Base-by-base conservation (phyloP, 2,888 invertebrate genomes). In the Pollenia labialis region DNA sequence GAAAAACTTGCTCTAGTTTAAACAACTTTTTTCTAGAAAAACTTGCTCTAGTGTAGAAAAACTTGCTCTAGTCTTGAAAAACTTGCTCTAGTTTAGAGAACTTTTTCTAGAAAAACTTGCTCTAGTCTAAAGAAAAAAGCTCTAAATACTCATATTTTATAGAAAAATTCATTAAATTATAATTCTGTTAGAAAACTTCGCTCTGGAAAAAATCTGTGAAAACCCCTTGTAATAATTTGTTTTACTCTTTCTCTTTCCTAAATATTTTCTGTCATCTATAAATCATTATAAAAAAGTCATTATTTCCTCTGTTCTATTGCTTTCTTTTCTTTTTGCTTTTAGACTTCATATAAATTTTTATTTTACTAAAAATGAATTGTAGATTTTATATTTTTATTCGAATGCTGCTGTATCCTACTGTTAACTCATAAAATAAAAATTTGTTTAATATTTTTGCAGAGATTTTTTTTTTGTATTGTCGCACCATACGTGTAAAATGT, bases 231-330 rank as follows among this genome's bases (percentile, higher is more conserved):
- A 32, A 32, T 32, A 32, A 32, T 32, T 32, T 32, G n/a, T 50
- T 50, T n/a, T 4, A n/a, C 14, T 7, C 16, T 14, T 10, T 10
- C 8, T n/a, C 2, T 52, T 52, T 16, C 52, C 32, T 32, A 32
- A 32, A 32, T 32, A 32, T 32, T 32, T 32, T 32, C 32, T 32
- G 40, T 62, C 10, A 16, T 74, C 46, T 7, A 66, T 77, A 77
- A 68, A 77, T 77, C 77, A 58, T 77, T 68, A 66, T 77, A 77
- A 66, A 76, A 64, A 76, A 64, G 77, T 68, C 66, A 66, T 77
- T 77, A 77, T 48, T 48, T 48, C 56, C n/a, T 54, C 9, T 52
- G 32, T n/a, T 14, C 12, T 60, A 11, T n/a, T 4, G 40, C 40
- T 7, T 23, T 9, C 42, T 54, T 18, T 54, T 10, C 42, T 12